Evolutionary conservation across 2,888 invertebrate genomes (phyloP).

Genomic region (Hemicrepidius hirtus): DNA sequence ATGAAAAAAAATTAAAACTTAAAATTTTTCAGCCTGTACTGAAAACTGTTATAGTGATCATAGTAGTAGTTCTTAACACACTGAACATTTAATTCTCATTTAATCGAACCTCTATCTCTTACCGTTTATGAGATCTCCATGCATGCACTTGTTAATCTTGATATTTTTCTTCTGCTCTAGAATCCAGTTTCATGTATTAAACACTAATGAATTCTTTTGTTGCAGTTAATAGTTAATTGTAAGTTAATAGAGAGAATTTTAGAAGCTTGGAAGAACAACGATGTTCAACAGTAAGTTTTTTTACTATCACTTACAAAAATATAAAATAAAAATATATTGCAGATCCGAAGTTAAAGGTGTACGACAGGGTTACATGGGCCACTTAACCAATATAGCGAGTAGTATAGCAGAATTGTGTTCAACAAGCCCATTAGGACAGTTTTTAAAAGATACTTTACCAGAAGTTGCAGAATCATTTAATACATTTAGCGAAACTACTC

Average conservation of each 20-base stretch:
- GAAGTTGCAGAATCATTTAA: conserved; percentile 70
- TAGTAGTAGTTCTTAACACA: no score
- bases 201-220: conserved; percentile 47
- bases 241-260: conserved; percentile 86
- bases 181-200: no score
- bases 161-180: no score
- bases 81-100: no score
- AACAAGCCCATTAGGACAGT: conserved; percentile 75
- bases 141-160: no score
- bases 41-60: no score
- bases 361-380: conserved; percentile 80
- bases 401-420: conserved; percentile 75
- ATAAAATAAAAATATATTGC: neutral
- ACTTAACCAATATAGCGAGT: conserved; percentile 78
- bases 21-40: no score
- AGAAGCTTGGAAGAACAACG: conserved; percentile 88
- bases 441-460: conserved; percentile 74
- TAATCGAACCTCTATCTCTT: no score
- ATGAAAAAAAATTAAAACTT: no score
- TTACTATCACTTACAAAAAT: neutral
- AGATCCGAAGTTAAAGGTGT: conserved; percentile 74
- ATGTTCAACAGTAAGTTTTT: conserved; percentile 82
- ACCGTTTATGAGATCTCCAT: no score
- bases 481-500: conserved; percentile 67
- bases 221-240: conserved; percentile 79